Evolutionary conservation across 35 echinoderm and acorn worm species (phyloP), one percentile per base, ranked within the genome.

Genomic region (Anneissia japonica): DNA sequence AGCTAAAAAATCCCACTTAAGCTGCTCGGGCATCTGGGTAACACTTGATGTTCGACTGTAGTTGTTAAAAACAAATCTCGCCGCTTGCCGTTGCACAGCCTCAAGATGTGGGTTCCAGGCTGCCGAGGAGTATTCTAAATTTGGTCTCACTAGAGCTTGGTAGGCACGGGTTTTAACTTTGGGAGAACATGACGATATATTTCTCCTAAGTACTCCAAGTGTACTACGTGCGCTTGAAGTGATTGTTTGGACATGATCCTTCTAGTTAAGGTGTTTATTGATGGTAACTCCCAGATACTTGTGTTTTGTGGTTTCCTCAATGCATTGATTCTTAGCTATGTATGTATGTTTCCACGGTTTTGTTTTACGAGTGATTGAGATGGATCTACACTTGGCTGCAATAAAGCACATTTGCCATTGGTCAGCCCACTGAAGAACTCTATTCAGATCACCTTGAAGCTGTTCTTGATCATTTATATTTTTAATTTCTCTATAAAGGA

Each of bases 101-200:
- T 89, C 87, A 30, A 89, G 35, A 82, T 84, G 81, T 23, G 87
- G 81, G 46, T 74, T 81, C 83, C 84, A 91, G 17, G 84, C 84
- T 3, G 77, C 51, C 81, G 76, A 35, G 10, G 39, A 46, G 37
- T 86, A 91, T 43, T 91, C 89, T 17, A 86, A 36, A 80, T 81
- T 39, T 21, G 89, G 89, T 56, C 89, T 82, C 32, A 91, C 89
- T 38, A 91, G 46, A 13, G 75, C 46, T 39, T 86, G 37, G 39
- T 86, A 91, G 43, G 82, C 76, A 30, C 38, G n/a, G 30, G 40
- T 12, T n/a, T n/a, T n/a, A n/a, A n/a, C n/a, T n/a, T n/a, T n/a
- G n/a, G n/a, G n/a, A n/a, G n/a, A n/a, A n/a, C n/a, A n/a, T n/a
- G n/a, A n/a, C n/a, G n/a, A n/a, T n/a, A n/a, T n/a, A n/a, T n/a